Percentiles rank a stretch among this genome's conserved stretches.
Evolutionary conservation across 2,797 vertebrate species (phyloP).

Genomic region (Nannoperca australis): DNA sequence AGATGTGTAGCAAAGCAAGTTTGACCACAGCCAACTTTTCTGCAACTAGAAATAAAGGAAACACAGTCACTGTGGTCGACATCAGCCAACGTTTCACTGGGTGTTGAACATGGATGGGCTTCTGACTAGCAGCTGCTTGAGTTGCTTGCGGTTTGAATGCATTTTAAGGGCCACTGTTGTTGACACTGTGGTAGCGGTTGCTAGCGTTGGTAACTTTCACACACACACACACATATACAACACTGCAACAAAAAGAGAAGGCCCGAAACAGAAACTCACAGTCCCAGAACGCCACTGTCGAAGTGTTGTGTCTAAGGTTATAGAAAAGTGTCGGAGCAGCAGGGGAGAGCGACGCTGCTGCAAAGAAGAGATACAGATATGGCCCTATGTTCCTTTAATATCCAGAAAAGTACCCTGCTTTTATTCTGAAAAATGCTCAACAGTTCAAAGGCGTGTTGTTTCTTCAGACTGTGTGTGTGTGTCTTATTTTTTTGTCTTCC

Average conservation of each 20-base stretch:
- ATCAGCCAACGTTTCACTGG: slow-evolving; percentile 5
- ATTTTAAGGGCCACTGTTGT: slow-evolving; percentile 17
- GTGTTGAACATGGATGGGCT: neutral
- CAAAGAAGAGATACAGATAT: slow-evolving; percentile 77
- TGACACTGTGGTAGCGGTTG: slow-evolving; percentile 14
- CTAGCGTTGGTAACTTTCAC: slow-evolving; percentile 56
- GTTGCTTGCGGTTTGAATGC: slow-evolving; percentile 13
- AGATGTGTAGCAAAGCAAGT: slow-evolving; percentile 28
- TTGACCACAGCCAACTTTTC: slow-evolving; percentile 41
- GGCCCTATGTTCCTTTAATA: slow-evolving; percentile 87
- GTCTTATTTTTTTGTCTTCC: slow-evolving; percentile 18
- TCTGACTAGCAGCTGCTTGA: slow-evolving; percentile 14
- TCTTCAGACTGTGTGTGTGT: slow-evolving; percentile 52
- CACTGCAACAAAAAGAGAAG: slow-evolving; percentile 57
- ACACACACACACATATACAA: slow-evolving; percentile 61
- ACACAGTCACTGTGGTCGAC: slow-evolving; percentile 37
- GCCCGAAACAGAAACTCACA: slow-evolving; percentile 53
- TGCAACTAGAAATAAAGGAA: slow-evolving; percentile 23
- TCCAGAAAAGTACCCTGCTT: slow-evolving; percentile 88
- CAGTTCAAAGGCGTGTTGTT: slow-evolving; percentile 82
- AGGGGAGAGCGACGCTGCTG: slow-evolving; percentile 45
- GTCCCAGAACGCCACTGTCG: slow-evolving; percentile 41
- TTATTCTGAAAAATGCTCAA: slow-evolving; percentile 80
- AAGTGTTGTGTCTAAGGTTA: slow-evolving; percentile 63
- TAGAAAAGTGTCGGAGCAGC: slow-evolving; percentile 80